Evolutionary conservation across 1,140 invertebrate species (phyloP).

Genomic region (Scaptodrosophila lebanonensis): DNA sequence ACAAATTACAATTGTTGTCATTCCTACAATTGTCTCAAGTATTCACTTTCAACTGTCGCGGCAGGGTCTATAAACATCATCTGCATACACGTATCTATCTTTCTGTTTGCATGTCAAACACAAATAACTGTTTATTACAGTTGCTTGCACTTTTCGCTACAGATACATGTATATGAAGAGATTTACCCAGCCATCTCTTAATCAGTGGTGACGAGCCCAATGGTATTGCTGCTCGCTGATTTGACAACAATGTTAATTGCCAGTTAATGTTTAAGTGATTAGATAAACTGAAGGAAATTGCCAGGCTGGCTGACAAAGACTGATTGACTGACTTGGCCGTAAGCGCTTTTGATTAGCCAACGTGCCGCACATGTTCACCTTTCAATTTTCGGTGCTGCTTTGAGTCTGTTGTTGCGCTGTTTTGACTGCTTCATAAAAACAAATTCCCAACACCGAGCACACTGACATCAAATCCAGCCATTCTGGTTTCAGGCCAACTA

Average conservation of each 20-base stretch:
- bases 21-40: constrained; percentile 46
- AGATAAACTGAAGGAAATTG: constrained; percentile 33
- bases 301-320: background rate
- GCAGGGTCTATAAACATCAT: constrained; percentile 10
- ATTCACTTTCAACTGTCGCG: constrained; percentile 1
- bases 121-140: constrained; percentile 17
- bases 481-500: no score
- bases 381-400: no score
- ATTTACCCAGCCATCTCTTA: no score
- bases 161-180: no score
- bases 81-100: constrained; percentile 6
- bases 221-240: constrained; percentile 1
- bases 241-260: constrained; percentile 26
- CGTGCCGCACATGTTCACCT: no score
- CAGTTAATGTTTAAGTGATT: constrained; percentile 32
- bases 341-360: background rate
- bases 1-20: constrained; percentile 59
- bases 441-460: no score
- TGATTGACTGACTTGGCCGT: constrained; percentile 17
- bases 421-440: no score
- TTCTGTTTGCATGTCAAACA: constrained; percentile 16
- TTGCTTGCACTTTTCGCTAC: no score
- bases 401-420: no score
- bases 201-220: no score
- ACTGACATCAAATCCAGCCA: no score